These are phyloP conservation scores for Lophius piscatorius DNA, from an alignment of 2,113 vertebrate species.

Conservation along the genomic window DNA sequence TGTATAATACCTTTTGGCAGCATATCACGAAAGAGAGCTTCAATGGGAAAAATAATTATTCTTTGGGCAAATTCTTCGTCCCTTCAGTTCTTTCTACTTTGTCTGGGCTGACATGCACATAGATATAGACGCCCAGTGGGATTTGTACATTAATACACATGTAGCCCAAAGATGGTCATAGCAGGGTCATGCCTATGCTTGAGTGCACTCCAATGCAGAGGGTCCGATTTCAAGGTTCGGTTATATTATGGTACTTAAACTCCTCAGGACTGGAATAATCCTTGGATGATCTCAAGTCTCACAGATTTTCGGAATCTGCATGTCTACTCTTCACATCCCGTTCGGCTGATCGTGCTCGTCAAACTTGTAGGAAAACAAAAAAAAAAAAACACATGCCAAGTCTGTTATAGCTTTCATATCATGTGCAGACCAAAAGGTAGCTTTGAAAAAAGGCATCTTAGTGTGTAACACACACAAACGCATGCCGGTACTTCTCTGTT, in stretches of 20 bases:
- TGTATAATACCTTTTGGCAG: slow-evolving; percentile 69
- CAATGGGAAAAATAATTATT: slow-evolving; percentile 59
- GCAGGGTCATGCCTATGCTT: slow-evolving; percentile 17
- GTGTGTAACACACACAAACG: slow-evolving; percentile 57
- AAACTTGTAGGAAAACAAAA: no score
- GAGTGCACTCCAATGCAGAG: slow-evolving; percentile 27
- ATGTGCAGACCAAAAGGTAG: slow-evolving; percentile 58
- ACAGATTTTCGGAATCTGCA: slow-evolving; percentile 40
- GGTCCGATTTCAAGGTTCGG: slow-evolving; percentile 30
- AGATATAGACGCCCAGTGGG: slow-evolving; percentile 45
- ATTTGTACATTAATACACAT: slow-evolving; percentile 34
- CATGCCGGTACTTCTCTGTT: slow-evolving; percentile 7
- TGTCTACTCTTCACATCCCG: slow-evolving; percentile 20
- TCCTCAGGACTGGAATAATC: slow-evolving; percentile 70
- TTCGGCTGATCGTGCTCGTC: slow-evolving; percentile 30
- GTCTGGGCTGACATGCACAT: slow-evolving; percentile 51
- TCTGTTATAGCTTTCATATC: slow-evolving; percentile 45
- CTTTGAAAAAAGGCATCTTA: slow-evolving; percentile 67
- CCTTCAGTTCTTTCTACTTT: slow-evolving; percentile 46
- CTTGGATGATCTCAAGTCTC: slow-evolving; percentile 28
- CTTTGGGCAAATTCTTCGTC: slow-evolving; percentile 49
- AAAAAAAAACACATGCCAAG: slow-evolving; percentile 41
- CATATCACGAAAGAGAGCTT: slow-evolving; percentile 54
- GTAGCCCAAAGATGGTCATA: slow-evolving; percentile 37
- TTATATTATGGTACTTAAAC: slow-evolving; percentile 38